phyloP scores from a whole-genome alignment of 1,140 invertebrate species.

The Teleogryllus occipitalis region DNA sequence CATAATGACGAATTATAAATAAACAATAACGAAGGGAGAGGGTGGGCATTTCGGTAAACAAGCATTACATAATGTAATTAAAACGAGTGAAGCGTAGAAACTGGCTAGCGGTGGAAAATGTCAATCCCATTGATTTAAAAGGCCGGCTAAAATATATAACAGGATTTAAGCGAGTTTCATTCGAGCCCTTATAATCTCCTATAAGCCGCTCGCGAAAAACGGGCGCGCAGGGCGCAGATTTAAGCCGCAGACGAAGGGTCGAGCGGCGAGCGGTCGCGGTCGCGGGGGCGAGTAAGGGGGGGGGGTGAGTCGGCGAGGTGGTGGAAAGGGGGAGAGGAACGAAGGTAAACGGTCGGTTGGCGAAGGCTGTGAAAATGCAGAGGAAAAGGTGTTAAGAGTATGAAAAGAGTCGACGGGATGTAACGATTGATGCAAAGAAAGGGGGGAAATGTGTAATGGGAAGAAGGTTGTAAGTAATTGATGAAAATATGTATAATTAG shows the following conservation, averaged over 20 bases:
- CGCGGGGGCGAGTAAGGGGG: no score
- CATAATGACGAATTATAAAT: background rate
- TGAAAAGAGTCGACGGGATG: no score
- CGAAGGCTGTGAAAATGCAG: no score
- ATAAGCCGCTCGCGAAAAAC: background rate
- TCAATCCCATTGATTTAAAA: slow-evolving; percentile 5
- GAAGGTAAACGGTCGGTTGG: no score
- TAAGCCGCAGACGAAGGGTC: background rate
- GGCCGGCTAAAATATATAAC: background rate
- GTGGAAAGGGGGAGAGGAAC: background rate
- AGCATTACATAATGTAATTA: background rate
- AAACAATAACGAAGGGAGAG: background rate
- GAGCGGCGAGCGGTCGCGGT: background rate
- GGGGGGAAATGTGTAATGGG: no score
- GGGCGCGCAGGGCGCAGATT: background rate
- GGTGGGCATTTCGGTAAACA: background rate
- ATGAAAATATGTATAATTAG: no score
- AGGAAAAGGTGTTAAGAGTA: no score
- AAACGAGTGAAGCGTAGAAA: background rate
- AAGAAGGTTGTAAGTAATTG: no score
- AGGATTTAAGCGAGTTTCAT: background rate
- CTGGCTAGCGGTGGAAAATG: background rate
- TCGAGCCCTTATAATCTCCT: background rate
- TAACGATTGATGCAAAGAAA: no score
- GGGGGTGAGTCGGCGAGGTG: background rate